phyloP scores from a whole-genome alignment of 2,888 invertebrate genomes.

The Drosophila testacea region DNA sequence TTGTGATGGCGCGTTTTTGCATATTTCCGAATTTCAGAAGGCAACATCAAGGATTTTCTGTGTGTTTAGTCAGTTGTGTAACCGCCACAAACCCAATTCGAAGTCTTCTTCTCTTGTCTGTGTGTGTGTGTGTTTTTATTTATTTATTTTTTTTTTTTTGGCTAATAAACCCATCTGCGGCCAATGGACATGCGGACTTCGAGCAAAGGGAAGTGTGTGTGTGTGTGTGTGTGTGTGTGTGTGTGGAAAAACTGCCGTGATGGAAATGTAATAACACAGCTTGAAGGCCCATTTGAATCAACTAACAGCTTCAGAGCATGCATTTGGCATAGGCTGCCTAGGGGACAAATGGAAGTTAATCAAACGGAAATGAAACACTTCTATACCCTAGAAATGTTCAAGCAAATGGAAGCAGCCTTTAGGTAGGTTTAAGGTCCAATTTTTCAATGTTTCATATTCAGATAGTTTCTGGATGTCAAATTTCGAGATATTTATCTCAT shows the following conservation, averaged over 20 bases:
- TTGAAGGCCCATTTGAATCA: constrained; percentile 31
- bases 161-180: constrained; percentile 21
- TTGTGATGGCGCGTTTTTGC: constrained; percentile 39
- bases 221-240: background rate
- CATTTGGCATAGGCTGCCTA: constrained; percentile 17
- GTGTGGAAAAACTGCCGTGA: constrained; percentile 6
- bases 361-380: constrained; percentile 6
- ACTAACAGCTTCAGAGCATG: constrained; percentile 17
- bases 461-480: no score
- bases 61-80: constrained; percentile 41
- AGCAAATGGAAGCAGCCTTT: background rate
- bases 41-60: constrained; percentile 22
- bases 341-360: constrained; percentile 15
- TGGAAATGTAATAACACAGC: constrained; percentile 44
- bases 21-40: constrained; percentile 29
- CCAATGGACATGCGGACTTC: constrained; percentile 7
- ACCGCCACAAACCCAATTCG: background rate
- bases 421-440: no score
- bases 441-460: no score
- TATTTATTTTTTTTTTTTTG: background rate
- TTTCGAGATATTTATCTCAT: no score
- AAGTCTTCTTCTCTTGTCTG: constrained; percentile 1
- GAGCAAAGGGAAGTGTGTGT: background rate
- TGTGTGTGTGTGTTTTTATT: background rate
- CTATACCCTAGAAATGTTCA: background rate